Evolutionary conservation across 2,113 vertebrate species (phyloP).

Genomic region (Elgaria multicarinata): DNA sequence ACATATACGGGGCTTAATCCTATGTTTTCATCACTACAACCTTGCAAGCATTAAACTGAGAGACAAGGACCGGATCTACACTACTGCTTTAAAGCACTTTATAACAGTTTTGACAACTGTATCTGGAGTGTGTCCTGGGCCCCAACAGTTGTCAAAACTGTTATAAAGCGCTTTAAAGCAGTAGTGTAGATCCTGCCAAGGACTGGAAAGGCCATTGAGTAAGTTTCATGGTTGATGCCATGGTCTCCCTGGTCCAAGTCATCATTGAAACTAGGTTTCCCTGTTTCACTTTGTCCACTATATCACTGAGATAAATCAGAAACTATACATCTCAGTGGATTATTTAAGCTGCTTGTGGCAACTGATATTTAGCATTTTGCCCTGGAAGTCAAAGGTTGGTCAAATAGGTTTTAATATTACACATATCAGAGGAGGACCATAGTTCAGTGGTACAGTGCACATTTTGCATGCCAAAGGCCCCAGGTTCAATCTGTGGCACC

Average conservation of each 20-base stretch:
- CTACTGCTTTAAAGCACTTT: too few species aligned
- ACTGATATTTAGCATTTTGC: not conserved
- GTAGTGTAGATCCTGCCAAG: too few species aligned
- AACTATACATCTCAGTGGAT: not conserved
- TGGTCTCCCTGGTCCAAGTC: not conserved
- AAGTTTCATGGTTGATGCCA: not conserved
- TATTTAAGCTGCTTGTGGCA: not conserved
- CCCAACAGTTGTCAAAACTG: too few species aligned
- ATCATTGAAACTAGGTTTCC: not conserved
- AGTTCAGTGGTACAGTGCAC: not conserved
- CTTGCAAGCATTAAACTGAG: not conserved
- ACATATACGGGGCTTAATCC: not conserved
- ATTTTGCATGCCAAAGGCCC: not conserved
- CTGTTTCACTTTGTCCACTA: not conserved
- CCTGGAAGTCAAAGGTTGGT: conserved; percentile 3
- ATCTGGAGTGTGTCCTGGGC: too few species aligned
- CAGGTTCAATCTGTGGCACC: not conserved
- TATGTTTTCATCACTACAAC: not conserved
- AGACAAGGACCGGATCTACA: too few species aligned
- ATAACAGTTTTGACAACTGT: too few species aligned
- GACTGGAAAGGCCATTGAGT: not conserved
- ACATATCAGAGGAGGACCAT: not conserved
- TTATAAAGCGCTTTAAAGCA: too few species aligned
- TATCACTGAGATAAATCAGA: not conserved
- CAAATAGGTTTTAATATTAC: conserved; percentile 35